Base-by-base conservation (phyloP, 2,797 vertebrate genomes). In the Poeciliopsis infans region DNA sequence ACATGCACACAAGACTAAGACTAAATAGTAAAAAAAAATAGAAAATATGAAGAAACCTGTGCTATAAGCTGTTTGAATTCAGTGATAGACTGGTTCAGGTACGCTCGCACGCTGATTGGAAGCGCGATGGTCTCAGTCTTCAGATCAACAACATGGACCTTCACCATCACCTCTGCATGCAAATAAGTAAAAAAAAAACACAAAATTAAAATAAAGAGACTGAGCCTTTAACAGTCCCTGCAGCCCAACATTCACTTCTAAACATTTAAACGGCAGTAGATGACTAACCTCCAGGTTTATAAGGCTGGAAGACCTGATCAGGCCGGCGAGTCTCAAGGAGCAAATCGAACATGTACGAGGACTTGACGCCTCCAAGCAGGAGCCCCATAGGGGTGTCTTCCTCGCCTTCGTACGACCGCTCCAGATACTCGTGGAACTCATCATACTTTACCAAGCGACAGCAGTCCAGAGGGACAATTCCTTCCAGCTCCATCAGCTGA, bases 311-410 rank as follows among this genome's bases (percentile, higher is more conserved):
- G 79, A 95, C 86, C 71, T 99, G 98, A 86, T 99, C 98, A 45
- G 97, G 96, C 82, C 94, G 94, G 78, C 97, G 97, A 1, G 97
- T 98, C 95, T 99, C 98, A 55, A 99, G 88, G 25, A 99, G 95
- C 33, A 99, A 94, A 94, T 99, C 98, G 78, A 99, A 99, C 98
- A 99, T 99, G 81, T 99, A 99, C 0, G 98, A 99, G 82, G 98
- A 99, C 89, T 99, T 99, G 82, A 99, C 97, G 43, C 98, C 98
- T 71, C 98, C 98, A 5, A 99, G 96, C 28, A 99, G 95, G 78
- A 98, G 93, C 41, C 98, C 98, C 98, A 99, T 99, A 0, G 97
- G 97, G 2, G 97, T 99, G 85, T 98, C 97, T 91, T 99, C 98
- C 77, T 99, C 98, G 1, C 97, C 98, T 92, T 99, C 98, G 0